A percentile compares a stretch with the other conserved stretches of the same genome.
Conservation (phyloP, 2,888 invertebrate species). For the Aphodius sticticus region DNA sequence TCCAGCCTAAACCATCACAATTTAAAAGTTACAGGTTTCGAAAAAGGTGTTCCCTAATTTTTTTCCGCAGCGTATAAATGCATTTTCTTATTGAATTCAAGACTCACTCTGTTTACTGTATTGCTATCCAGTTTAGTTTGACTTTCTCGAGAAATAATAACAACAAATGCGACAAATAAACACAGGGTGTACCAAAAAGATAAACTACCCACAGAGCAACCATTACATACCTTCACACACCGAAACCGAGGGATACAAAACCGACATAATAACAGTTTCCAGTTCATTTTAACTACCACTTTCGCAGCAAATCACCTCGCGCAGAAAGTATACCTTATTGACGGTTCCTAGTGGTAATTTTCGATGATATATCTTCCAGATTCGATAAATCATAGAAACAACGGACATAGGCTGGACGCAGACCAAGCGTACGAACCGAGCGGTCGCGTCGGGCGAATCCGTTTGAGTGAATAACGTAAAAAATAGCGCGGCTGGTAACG, state of each 20-base stretch:
- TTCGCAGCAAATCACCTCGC: not conserved
- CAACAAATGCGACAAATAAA: not conserved
- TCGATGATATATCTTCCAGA: not conserved
- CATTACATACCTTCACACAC: not conserved
- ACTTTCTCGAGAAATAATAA: not conserved
- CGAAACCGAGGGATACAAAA: not conserved
- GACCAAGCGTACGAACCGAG: not conserved
- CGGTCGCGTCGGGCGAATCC: not conserved
- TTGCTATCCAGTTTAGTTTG: too few species aligned
- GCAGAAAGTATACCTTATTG: not conserved
- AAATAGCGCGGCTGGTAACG: not conserved
- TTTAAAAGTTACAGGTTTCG: too few species aligned
- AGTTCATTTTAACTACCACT: constrained; percentile 4
- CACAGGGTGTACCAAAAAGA: not conserved
- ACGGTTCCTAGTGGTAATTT: not conserved
- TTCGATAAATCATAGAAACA: constrained; percentile 4
- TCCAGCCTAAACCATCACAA: too few species aligned
- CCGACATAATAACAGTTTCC: not conserved
- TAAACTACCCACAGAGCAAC: not conserved
- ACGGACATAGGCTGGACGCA: not conserved
- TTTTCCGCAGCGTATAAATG: too few species aligned
- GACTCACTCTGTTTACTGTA: too few species aligned
- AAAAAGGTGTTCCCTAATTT: too few species aligned
- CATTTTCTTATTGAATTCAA: too few species aligned
- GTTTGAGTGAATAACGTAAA: not conserved